These are phyloP conservation scores for Melanerpes formicivorus DNA, from an alignment of 2,113 vertebrate genomes.

Conservation along the genomic window DNA sequence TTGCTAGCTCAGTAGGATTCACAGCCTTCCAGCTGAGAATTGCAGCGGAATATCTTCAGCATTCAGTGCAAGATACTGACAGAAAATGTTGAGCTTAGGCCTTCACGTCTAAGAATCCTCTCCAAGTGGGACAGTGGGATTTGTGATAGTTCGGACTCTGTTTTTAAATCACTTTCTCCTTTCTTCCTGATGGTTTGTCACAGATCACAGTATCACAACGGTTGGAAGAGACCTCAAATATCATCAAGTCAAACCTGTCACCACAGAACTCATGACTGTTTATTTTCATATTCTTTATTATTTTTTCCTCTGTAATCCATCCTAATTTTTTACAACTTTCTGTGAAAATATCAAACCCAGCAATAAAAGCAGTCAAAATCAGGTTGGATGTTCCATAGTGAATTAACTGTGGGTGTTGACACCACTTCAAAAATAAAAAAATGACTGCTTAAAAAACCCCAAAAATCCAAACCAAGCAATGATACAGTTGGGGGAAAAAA, in stretches of 20 bases:
- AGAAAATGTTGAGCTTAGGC: background rate
- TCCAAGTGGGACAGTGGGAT: background rate
- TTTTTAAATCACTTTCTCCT: background rate
- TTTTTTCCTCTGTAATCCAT: background rate
- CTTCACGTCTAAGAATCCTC: rapidly evolving
- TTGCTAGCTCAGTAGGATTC: background rate
- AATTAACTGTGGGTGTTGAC: background rate
- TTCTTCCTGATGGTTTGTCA: background rate
- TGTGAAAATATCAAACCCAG: background rate
- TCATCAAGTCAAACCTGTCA: too few relatives aligned
- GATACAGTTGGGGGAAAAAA: background rate
- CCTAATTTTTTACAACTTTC: background rate
- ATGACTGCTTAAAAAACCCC: background rate
- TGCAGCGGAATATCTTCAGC: background rate
- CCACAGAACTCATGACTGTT: background rate
- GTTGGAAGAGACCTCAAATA: too few relatives aligned
- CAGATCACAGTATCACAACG: too few relatives aligned
- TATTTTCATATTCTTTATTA: background rate
- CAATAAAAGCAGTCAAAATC: background rate
- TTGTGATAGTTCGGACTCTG: background rate
- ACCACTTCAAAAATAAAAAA: background rate
- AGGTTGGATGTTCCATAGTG: background rate
- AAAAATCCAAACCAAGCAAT: background rate
- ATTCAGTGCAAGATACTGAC: background rate
- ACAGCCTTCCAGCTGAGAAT: background rate